phyloP scores from a whole-genome alignment of 2,797 vertebrate species.

The Eulemur albifrons region DNA sequence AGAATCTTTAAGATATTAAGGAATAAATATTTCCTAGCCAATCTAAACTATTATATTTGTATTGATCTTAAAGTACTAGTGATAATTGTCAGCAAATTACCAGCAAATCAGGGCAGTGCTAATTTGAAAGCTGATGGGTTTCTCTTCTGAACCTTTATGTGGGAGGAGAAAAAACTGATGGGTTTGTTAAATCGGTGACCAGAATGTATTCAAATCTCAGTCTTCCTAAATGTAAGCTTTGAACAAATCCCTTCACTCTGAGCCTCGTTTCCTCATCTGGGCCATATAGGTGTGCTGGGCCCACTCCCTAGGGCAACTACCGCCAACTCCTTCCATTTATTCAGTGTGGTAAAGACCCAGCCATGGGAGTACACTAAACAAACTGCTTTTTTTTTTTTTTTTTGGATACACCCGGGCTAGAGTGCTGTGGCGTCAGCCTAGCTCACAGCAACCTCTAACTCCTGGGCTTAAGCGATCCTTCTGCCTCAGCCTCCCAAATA shows the following conservation, averaged over 20 bases:
- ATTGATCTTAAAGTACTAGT: too few relatives aligned
- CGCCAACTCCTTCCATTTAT: neutral
- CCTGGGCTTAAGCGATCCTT: too few relatives aligned
- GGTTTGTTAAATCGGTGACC: too few relatives aligned
- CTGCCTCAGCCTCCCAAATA: too few relatives aligned
- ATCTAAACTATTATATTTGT: neutral
- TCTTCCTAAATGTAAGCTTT: accelerated
- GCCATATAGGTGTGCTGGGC: too few relatives aligned
- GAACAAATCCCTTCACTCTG: too few relatives aligned
- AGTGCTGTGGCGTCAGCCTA: too few relatives aligned
- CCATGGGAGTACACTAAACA: too few relatives aligned
- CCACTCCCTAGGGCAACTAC: neutral
- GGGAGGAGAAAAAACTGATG: neutral
- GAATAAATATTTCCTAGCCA: neutral
- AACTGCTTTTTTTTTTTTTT: neutral
- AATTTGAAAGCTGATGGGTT: neutral
- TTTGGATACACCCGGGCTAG: too few relatives aligned
- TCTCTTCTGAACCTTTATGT: neutral
- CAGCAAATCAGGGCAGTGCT: neutral
- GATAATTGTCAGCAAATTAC: neutral
- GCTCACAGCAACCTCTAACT: too few relatives aligned
- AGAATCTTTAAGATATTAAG: too few relatives aligned
- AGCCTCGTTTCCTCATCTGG: neutral
- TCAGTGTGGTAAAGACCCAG: neutral
- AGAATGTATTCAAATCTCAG: neutral